A percentile compares a stretch with the other conserved stretches of the same genome.
Evolutionary conservation across 2,797 vertebrate genomes (phyloP).

Genomic region (Danio kyathit): DNA sequence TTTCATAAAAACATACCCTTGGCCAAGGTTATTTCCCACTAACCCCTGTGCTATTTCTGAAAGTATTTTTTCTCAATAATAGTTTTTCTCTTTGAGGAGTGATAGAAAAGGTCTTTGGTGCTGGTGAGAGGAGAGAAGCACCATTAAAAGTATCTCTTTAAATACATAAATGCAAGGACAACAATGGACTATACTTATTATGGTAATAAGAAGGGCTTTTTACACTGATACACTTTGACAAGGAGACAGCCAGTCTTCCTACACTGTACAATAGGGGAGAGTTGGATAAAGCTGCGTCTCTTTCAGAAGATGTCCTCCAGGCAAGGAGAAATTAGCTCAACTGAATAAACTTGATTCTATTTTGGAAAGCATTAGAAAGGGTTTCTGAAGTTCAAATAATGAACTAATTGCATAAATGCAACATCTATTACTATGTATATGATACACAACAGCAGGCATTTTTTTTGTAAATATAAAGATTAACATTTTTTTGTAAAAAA

Average conservation of each 20-base stretch:
- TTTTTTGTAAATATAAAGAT: too few species aligned
- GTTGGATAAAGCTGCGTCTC: constrained; percentile 8
- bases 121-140: constrained; percentile 50
- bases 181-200: constrained; percentile 36
- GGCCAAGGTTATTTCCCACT: constrained; percentile 77
- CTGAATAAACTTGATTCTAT: not conserved
- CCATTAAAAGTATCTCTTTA: constrained; percentile 55
- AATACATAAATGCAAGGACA: constrained; percentile 52
- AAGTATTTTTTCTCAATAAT: constrained; percentile 73
- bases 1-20: constrained; percentile 73
- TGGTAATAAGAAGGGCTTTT: constrained; percentile 50
- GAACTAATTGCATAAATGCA: not conserved
- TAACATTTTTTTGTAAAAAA: too few species aligned
- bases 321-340: constrained; percentile 10
- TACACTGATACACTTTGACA: constrained; percentile 45
- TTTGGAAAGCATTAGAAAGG: not conserved
- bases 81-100: constrained; percentile 57
- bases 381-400: not conserved
- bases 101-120: constrained; percentile 36
- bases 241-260: constrained; percentile 1
- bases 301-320: not conserved
- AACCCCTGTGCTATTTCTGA: constrained; percentile 77
- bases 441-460: too few species aligned
- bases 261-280: constrained; percentile 14
- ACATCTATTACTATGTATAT: too few species aligned